Evolutionary conservation across 1,140 invertebrate genomes (phyloP), one percentile per base, ranked within the genome.

Genomic region (Heliconius melpomene): DNA sequence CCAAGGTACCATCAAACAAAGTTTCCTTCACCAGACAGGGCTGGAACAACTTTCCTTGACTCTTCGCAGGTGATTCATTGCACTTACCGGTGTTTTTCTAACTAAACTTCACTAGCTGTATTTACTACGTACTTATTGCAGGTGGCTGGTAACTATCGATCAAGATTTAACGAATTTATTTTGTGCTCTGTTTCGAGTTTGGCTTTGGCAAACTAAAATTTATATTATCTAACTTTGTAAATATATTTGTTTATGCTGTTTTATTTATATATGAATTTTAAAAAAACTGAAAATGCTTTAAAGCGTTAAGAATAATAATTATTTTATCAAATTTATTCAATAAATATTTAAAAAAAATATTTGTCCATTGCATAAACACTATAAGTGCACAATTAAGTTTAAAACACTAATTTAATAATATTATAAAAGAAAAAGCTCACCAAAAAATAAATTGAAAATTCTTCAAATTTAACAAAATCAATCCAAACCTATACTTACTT

Each of bases 21-120:
- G 74, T 75, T 75, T 38, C 29, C 60, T 66, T 66, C 54, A 75
- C 29, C 50, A 75, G 74, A 75, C 74, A 60, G 74, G 36, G 52
- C 50, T 20, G 50, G 74, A 36, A 26, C 74, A 75, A 75, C 74
- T 75, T 75, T 57, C 57, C 46, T 75, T 75, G 74, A 75, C 74
- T 75, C 74, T 75, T 75, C 32, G 7, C 74, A 54, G 74, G 74
- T 75, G 74, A 75, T 75, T 75, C 74, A 75, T 75, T 75, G 74
- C 74, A 57, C 26, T 75, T 75, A 52, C 20, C 60, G 60, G 60
- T 75, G 74, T 54, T 75, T 75, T 57, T 75, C 40, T 75, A 52
- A 75, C 72, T 73, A 73, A 73, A 75, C 29, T 75, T 57, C 54
- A 57, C 60, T 66, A 29, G 26, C 60, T 60, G 74, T 54, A 57